phyloP scores from a whole-genome alignment of 2,797 vertebrate species.

The Balearica regulorum region DNA sequence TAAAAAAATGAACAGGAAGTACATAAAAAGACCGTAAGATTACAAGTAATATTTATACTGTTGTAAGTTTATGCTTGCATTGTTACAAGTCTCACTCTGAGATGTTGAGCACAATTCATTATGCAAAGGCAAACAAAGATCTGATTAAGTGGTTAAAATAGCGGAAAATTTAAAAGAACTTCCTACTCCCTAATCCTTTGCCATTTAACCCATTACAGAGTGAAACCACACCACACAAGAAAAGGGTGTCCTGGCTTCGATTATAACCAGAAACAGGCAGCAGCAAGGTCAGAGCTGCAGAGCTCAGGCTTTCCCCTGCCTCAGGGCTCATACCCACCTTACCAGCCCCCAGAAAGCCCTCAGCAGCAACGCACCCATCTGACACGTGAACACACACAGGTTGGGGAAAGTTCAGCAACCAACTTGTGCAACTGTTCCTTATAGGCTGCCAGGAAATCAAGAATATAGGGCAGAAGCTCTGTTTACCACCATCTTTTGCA shows the following conservation, averaged over 20 bases:
- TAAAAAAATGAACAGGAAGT: neutral
- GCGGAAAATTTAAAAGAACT: neutral
- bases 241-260: neutral
- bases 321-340: neutral
- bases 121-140: neutral
- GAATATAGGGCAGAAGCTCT: neutral
- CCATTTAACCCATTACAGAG: neutral
- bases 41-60: neutral
- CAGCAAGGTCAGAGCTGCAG: neutral
- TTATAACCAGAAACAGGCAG: neutral
- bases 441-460: neutral
- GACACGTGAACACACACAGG: neutral
- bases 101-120: neutral
- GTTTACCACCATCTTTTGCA: neutral
- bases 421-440: neutral
- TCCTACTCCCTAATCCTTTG: neutral
- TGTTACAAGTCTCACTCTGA: neutral
- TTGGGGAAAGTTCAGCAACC: neutral
- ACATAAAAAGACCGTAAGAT: neutral
- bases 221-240: neutral
- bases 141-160: neutral
- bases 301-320: neutral
- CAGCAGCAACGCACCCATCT: accelerated
- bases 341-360: neutral
- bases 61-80: neutral